phyloP scores from a whole-genome alignment of 2,113 vertebrate genomes.

The Balaeniceps rex region DNA sequence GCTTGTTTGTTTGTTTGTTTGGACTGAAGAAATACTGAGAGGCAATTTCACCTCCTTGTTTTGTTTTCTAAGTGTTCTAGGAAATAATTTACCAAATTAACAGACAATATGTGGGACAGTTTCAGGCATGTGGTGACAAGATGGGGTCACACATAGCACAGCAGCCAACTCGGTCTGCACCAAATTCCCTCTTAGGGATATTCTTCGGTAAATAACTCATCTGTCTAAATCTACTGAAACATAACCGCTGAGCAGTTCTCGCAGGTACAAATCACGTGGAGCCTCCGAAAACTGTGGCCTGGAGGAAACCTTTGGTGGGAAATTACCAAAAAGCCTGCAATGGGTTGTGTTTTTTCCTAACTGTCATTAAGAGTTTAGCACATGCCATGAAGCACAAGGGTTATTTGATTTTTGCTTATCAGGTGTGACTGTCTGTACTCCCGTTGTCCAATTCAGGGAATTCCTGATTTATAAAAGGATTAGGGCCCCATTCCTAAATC shows the following conservation, averaged over 20 bases:
- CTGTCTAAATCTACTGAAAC: neutral
- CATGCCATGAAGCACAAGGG: rapidly evolving
- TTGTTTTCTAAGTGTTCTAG: neutral
- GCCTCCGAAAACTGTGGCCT: neutral
- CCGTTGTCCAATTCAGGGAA: neutral
- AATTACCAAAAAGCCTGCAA: neutral
- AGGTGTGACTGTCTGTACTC: rapidly evolving
- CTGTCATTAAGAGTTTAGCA: neutral
- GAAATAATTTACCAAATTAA: neutral
- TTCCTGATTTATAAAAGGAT: neutral
- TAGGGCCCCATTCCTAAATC: neutral
- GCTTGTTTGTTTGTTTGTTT: neutral
- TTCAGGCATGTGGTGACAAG: neutral
- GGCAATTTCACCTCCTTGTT: neutral
- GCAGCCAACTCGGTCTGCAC: neutral
- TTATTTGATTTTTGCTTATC: neutral
- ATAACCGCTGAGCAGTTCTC: neutral
- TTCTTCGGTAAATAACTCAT: neutral
- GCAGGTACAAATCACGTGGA: neutral
- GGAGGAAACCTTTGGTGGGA: neutral
- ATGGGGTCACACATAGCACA: neutral
- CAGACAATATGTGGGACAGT: neutral
- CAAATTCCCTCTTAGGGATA: neutral
- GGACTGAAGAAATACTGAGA: neutral
- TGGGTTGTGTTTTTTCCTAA: neutral